Conservation (phyloP, 2,113 vertebrate species). For the Todiramphus saurophagus region DNA sequence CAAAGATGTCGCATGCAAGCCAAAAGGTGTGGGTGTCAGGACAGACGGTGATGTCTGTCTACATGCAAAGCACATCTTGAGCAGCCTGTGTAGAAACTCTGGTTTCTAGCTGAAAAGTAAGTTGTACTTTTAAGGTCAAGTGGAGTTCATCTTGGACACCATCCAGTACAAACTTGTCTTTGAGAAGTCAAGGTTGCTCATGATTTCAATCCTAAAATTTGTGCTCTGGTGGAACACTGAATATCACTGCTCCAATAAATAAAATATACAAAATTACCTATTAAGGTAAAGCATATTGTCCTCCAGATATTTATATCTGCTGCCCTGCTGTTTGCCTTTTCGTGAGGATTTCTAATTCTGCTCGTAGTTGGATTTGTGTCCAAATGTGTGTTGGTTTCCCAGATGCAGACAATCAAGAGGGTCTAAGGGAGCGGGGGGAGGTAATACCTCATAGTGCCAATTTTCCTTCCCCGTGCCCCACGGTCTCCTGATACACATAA, state of each 20-base stretch:
- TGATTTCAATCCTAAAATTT: not conserved
- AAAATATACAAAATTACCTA: constrained; percentile 45
- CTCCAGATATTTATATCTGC: constrained; percentile 51
- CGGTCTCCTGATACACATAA: not conserved
- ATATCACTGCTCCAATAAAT: not conserved
- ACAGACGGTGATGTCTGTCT: not conserved
- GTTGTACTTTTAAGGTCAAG: constrained; percentile 27
- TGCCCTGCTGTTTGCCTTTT: constrained; percentile 19
- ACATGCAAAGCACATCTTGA: not conserved
- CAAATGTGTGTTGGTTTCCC: not conserved
- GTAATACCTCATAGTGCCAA: not conserved
- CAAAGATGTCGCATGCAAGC: not conserved
- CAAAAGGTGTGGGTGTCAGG: not conserved
- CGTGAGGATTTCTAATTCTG: constrained; percentile 37
- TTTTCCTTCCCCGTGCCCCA: not conserved
- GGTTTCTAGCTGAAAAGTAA: constrained; percentile 23
- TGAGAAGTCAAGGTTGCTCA: not conserved
- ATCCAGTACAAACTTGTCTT: constrained; percentile 1
- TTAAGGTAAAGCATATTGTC: constrained; percentile 59
- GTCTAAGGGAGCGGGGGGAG: not conserved
- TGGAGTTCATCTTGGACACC: constrained; percentile 10
- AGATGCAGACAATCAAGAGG: not conserved
- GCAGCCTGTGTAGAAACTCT: not conserved
- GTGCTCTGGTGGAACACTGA: not conserved
- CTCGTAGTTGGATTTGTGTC: not conserved